phyloP scores from a whole-genome alignment of 1,140 invertebrate species.

The Hirudo medicinalis region DNA sequence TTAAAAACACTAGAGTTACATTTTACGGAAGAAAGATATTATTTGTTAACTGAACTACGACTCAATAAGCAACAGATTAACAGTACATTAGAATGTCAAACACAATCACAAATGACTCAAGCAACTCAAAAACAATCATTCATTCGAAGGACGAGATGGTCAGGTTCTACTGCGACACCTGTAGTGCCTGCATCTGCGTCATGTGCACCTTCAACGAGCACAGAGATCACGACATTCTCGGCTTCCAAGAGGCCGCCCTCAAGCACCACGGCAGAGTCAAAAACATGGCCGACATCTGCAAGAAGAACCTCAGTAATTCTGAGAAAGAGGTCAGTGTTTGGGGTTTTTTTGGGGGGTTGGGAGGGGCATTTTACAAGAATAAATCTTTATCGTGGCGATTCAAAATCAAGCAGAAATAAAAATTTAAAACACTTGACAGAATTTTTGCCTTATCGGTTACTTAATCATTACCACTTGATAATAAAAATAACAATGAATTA shows the following conservation, averaged over 20 bases:
- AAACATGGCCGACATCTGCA: slow-evolving; percentile 33
- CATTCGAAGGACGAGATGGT: slow-evolving; percentile 38
- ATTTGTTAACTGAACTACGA: no score
- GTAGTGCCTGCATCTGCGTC: slow-evolving; percentile 41
- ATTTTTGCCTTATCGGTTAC: no score
- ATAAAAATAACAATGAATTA: no score
- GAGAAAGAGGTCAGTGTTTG: slow-evolving; percentile 25
- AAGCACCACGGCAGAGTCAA: slow-evolving; percentile 41
- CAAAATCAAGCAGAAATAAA: no score
- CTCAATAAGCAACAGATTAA: no score
- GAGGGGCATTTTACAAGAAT: background rate
- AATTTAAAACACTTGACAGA: no score
- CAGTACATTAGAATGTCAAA: no score
- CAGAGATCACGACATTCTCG: slow-evolving; percentile 41
- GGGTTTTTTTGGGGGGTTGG: background rate
- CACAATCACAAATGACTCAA: no score
- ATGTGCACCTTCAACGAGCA: slow-evolving; percentile 43
- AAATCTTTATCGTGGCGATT: background rate
- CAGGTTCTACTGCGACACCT: slow-evolving; percentile 42
- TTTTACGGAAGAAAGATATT: no score
- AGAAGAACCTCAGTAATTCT: slow-evolving; percentile 34
- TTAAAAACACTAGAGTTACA: no score
- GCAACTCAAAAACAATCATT: background rate
- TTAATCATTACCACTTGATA: no score
- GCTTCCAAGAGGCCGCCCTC: slow-evolving; percentile 38